Evolutionary conservation across 2,113 vertebrate genomes (phyloP).

Genomic region (Microcebus griseorufus): DNA sequence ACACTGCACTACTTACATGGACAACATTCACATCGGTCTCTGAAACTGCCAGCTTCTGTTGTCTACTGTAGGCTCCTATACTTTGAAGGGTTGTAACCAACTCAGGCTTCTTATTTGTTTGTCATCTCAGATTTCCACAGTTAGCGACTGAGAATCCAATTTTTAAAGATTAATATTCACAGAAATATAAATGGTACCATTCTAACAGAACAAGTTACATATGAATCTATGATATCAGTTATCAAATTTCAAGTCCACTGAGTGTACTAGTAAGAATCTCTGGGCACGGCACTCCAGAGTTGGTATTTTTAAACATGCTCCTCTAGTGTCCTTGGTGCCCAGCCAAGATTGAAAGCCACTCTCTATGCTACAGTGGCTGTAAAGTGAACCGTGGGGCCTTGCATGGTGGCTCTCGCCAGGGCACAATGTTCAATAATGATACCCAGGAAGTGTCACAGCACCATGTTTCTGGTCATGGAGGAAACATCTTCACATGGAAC

Average conservation of each 20-base stretch:
- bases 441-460: not conserved
- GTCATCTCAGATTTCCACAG: not conserved
- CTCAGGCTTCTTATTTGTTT: not conserved
- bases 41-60: not conserved
- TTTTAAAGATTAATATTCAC: constrained; percentile 7
- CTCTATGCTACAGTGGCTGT: too few relatives aligned
- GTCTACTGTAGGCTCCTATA: not conserved
- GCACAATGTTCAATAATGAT: not conserved
- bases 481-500: not conserved
- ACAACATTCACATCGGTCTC: not conserved
- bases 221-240: not conserved
- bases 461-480: not conserved
- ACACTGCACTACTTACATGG: not conserved
- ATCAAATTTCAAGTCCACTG: not conserved
- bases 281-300: not conserved
- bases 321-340: not conserved
- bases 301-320: not conserved
- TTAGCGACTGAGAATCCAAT: not conserved
- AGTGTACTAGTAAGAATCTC: not conserved
- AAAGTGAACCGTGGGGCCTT: not conserved
- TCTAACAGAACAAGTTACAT: not conserved
- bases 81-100: not conserved
- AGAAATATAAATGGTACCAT: not conserved
- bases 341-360: not conserved
- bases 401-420: not conserved